Evolutionary conservation across 1,140 invertebrate species (phyloP).

Genomic region (Coelopa frigida): DNA sequence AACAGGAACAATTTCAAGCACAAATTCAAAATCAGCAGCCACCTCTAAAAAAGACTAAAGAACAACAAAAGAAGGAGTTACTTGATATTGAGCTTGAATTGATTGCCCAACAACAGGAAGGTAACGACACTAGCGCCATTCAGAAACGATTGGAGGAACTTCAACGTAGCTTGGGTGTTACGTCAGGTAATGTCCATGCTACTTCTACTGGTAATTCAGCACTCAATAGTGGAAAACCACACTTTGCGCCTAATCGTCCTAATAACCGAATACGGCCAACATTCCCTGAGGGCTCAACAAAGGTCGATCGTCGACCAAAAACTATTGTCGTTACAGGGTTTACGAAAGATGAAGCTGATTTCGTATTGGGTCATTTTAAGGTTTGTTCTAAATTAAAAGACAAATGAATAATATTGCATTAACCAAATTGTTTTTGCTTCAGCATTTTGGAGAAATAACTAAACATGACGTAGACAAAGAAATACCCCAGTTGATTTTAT

Average conservation of each 20-base stretch:
- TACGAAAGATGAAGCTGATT: conserved; percentile 37
- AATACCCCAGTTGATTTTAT: conserved; percentile 39
- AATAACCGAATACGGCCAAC: conserved; percentile 22
- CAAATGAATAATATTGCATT: neutral
- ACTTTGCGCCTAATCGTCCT: conserved; percentile 11
- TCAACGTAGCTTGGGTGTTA: conserved; percentile 33
- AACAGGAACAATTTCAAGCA: conserved; percentile 39
- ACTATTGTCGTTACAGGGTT: conserved; percentile 41
- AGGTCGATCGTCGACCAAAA: conserved; percentile 40
- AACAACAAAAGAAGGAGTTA: conserved; percentile 43
- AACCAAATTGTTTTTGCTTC: neutral
- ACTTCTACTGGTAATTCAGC: conserved; percentile 6
- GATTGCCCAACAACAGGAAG: conserved; percentile 42
- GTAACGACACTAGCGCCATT: conserved; percentile 40
- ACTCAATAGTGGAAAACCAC: conserved; percentile 4
- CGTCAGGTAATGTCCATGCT: neutral
- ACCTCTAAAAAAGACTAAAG: conserved; percentile 40
- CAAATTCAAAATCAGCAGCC: conserved; percentile 31
- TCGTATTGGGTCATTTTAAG: conserved; percentile 43
- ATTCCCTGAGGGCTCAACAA: conserved; percentile 33
- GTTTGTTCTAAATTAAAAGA: conserved; percentile 13
- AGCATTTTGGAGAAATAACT: conserved; percentile 44
- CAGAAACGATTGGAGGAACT: conserved; percentile 41
- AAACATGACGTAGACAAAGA: conserved; percentile 42
- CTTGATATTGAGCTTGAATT: conserved; percentile 43